phyloP scores from a whole-genome alignment of 1,140 invertebrate species.

The Conus ventricosus region DNA sequence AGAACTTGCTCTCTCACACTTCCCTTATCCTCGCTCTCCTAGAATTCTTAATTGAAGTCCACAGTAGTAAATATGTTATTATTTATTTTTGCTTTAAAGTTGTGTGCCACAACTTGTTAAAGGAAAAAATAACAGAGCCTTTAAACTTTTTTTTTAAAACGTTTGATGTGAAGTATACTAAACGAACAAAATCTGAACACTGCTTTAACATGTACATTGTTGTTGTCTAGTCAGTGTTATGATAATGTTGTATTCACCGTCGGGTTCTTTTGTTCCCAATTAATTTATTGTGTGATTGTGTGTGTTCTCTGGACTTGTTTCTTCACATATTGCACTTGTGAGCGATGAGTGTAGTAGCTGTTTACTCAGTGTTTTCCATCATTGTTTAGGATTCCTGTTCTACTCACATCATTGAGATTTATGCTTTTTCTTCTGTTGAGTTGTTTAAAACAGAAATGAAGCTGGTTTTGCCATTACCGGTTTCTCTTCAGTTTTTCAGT shows the following conservation, averaged over 20 bases:
- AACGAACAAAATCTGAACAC: background rate
- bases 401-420: background rate
- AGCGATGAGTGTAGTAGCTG: background rate
- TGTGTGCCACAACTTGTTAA: background rate
- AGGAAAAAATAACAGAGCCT: background rate
- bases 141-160: background rate
- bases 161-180: background rate
- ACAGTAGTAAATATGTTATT: too few relatives aligned
- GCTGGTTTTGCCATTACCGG: too few relatives aligned
- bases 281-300: constrained; percentile 7
- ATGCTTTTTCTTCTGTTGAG: background rate
- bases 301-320: background rate
- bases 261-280: background rate
- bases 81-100: background rate
- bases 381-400: background rate
- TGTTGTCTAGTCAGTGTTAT: constrained; percentile 6
- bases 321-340: background rate
- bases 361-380: background rate
- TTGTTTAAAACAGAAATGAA: too few relatives aligned
- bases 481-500: too few relatives aligned
- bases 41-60: too few relatives aligned
- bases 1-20: background rate
- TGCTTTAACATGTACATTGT: background rate
- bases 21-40: background rate
- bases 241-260: background rate